Conservation (phyloP, 1,140 invertebrate species). For the Potamilus streckersoni region DNA sequence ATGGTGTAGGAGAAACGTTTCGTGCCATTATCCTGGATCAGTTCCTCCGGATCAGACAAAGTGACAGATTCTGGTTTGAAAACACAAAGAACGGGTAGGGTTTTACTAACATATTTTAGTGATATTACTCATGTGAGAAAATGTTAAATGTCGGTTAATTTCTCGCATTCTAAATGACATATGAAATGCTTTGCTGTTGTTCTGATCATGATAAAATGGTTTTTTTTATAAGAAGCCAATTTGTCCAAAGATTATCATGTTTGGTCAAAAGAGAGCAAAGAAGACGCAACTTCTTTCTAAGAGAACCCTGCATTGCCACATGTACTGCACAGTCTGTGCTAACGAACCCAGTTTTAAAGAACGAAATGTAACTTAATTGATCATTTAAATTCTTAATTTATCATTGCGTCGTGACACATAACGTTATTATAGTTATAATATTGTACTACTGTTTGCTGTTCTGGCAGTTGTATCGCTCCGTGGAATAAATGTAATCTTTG, state of each 20-base stretch:
- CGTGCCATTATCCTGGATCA: constrained; percentile 91
- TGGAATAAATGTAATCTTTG: too few relatives aligned
- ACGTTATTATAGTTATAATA: too few relatives aligned
- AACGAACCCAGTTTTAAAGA: too few relatives aligned
- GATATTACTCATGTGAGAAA: background rate
- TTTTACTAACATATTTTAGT: background rate
- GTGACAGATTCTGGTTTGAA: constrained; percentile 98
- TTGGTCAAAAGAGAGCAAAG: too few relatives aligned
- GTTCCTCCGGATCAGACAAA: constrained; percentile 88
- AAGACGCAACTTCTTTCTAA: too few relatives aligned
- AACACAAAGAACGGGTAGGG: constrained; percentile 73
- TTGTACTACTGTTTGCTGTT: too few relatives aligned
- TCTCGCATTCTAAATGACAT: background rate
- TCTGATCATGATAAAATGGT: background rate
- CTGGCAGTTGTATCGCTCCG: too few relatives aligned
- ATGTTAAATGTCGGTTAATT: background rate
- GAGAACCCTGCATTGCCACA: too few relatives aligned
- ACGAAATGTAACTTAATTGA: too few relatives aligned
- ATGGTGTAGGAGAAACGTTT: constrained; percentile 85
- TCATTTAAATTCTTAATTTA: too few relatives aligned
- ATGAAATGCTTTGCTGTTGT: background rate
- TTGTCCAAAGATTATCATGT: background rate
- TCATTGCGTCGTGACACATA: too few relatives aligned
- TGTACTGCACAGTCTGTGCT: too few relatives aligned
- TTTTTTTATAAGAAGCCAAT: background rate